These are phyloP conservation scores for Drosophila trapezifrons DNA, from an alignment of 1,140 invertebrate species.

Conservation along the genomic window DNA sequence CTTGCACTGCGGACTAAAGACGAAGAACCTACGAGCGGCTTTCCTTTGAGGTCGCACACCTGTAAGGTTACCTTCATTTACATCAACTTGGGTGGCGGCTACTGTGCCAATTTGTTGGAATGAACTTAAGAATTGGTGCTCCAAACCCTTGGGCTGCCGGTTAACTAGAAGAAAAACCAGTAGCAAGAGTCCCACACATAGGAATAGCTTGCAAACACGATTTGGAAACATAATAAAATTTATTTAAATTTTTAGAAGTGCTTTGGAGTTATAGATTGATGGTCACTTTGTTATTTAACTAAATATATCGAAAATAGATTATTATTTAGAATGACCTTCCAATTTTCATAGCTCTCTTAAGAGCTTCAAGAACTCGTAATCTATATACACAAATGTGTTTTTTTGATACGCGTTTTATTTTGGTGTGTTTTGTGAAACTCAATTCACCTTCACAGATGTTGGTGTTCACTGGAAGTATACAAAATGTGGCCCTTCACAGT, in stretches of 20 bases:
- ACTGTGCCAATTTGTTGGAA: not conserved
- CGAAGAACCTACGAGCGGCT: slow-evolving; percentile 22
- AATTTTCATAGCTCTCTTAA: no score
- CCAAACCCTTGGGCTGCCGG: not conserved
- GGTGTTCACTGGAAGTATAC: no score
- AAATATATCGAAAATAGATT: not conserved
- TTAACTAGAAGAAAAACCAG: slow-evolving; percentile 15
- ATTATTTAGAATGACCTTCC: not conserved
- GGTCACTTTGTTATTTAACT: not conserved
- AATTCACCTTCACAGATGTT: no score
- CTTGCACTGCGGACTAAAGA: slow-evolving; percentile 36
- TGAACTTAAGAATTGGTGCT: not conserved
- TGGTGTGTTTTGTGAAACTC: no score
- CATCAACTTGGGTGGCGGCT: not conserved
- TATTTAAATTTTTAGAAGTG: not conserved
- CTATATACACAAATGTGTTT: no score
- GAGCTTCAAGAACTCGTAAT: no score
- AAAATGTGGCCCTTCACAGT: no score
- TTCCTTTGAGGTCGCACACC: no score
- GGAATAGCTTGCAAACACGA: slow-evolving; percentile 2
- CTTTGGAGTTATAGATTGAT: not conserved
- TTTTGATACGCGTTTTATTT: no score
- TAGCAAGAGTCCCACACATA: slow-evolving; percentile 5
- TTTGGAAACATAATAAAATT: slow-evolving; percentile 25
- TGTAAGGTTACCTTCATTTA: not conserved